Evolutionary conservation across 2,888 invertebrate genomes (phyloP), one percentile per base, ranked within the genome.

Genomic region (Neuroscelio doddi): DNA sequence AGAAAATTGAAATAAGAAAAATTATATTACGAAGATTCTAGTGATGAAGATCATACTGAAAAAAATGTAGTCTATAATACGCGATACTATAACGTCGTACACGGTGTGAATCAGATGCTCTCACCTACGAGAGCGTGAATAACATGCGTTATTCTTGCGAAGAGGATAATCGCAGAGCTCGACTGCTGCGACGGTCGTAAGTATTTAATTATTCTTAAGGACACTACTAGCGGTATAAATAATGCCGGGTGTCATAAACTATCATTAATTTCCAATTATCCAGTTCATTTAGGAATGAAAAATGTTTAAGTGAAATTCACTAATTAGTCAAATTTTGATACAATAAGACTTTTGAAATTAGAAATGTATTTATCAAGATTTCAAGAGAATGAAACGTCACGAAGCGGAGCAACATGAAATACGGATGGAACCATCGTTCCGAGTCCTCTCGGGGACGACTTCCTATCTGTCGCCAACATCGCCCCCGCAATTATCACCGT

Each of bases 91-190:
- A 47, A 52, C 56, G 42, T 56, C 63, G 47, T 42, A 58, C 26
- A 51, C 30, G 62, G 52, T 66, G 64, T 53, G 30, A 55, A 55
- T 63, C 58, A 50, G 65, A 68, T 47, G 66, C 57, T 64, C 73
- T 68, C 73, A 70, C 53, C 67, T 75, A 78, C 70, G 79, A 78
- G 78, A 79, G 79, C 78, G 79, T 79, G 76, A 79, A 79, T 68
- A 72, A 66, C 65, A 71, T 69, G 71, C 62, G 69, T 59, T 65
- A 42, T 66, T 55, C 57, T 36, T 51, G 38, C 59, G 62, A 62
- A 49, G 51, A 58, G 57, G 53, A 63, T 65, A 70, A 62, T 68
- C 63, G 64, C 65, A 66, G 65, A 63, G 66, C 51, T 47, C 64
- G 53, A 62, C 52, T 59, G 39, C 57, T 51, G 66, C 62, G 68